phyloP scores from a whole-genome alignment of 2,888 invertebrate species.

The Euclidia mi region DNA sequence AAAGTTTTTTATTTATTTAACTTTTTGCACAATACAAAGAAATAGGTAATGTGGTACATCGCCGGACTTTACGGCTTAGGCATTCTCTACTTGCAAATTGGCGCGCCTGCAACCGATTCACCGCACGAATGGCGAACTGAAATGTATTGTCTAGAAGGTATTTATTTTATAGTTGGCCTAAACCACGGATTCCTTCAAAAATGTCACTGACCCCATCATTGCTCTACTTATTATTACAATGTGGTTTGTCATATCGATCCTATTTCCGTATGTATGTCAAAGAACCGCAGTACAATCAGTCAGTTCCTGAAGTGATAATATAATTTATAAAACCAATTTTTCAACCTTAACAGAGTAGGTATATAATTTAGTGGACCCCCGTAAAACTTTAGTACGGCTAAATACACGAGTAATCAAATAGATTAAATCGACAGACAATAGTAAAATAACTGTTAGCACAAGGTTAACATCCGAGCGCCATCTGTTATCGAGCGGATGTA shows the following conservation, averaged over 20 bases:
- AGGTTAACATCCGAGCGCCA: slow-evolving; percentile 72
- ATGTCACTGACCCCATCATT: slow-evolving; percentile 25
- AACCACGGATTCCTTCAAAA: slow-evolving; percentile 30
- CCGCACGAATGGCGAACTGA: slow-evolving; percentile 1
- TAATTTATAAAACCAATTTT: neutral
- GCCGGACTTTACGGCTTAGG: too few species aligned
- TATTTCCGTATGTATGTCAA: slow-evolving; percentile 11
- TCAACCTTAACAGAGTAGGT: too few species aligned
- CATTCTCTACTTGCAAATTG: slow-evolving; percentile 13
- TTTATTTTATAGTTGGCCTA: neutral
- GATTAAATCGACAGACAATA: neutral
- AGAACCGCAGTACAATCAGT: slow-evolving; percentile 12
- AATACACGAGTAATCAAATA: too few species aligned
- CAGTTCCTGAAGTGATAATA: neutral
- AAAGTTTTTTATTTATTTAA: too few species aligned
- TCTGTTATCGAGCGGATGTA: slow-evolving; percentile 77
- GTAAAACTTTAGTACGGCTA: too few species aligned
- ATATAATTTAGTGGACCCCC: too few species aligned
- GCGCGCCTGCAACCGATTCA: slow-evolving; percentile 3
- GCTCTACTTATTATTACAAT: slow-evolving; percentile 12
- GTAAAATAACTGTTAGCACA: slow-evolving; percentile 46
- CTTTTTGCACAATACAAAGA: too few species aligned
- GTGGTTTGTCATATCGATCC: slow-evolving; percentile 29
- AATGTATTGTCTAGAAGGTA: neutral
- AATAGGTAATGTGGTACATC: too few species aligned